phyloP scores from a whole-genome alignment of 2,888 invertebrate species.

The Aphidius colemani region DNA sequence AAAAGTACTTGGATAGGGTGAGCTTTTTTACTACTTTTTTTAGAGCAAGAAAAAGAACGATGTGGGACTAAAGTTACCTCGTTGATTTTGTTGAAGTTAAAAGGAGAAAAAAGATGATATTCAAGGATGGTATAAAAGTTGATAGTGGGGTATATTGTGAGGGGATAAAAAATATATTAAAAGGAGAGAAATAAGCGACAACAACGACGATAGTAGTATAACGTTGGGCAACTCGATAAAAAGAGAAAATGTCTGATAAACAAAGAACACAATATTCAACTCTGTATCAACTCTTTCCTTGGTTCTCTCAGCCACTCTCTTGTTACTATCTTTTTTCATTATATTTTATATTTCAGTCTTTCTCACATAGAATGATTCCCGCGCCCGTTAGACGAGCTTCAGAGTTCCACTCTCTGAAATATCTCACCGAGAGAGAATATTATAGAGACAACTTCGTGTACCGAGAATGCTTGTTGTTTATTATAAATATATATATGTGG shows the following conservation, averaged over 20 bases:
- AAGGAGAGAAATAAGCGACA: constrained; percentile 27
- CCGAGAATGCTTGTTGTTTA: constrained; percentile 29
- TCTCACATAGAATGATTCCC: constrained; percentile 25
- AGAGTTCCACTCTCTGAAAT: constrained; percentile 47
- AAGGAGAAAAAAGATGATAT: constrained; percentile 6
- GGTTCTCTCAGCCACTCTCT: constrained; percentile 24
- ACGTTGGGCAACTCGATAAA: constrained; percentile 8
- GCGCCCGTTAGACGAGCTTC: constrained; percentile 41
- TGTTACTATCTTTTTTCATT: constrained; percentile 1
- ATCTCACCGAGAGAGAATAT: constrained; percentile 52
- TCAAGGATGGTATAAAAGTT: not conserved
- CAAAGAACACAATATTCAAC: constrained; percentile 30
- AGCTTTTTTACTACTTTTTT: no score
- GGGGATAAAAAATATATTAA: constrained; percentile 23
- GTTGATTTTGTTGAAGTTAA: not conserved
- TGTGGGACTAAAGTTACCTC: constrained; percentile 2
- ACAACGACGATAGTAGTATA: not conserved
- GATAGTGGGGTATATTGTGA: constrained; percentile 18
- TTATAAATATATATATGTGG: no score
- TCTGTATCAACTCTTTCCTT: constrained; percentile 26
- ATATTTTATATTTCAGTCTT: not conserved
- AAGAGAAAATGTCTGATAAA: constrained; percentile 29
- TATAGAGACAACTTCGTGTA: constrained; percentile 44
- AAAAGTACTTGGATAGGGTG: no score
- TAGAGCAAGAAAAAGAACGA: constrained; percentile 21